Evolutionary conservation across 1,140 invertebrate genomes (phyloP), one percentile per base, ranked within the genome.

Genomic region (Papilio dardanus): DNA sequence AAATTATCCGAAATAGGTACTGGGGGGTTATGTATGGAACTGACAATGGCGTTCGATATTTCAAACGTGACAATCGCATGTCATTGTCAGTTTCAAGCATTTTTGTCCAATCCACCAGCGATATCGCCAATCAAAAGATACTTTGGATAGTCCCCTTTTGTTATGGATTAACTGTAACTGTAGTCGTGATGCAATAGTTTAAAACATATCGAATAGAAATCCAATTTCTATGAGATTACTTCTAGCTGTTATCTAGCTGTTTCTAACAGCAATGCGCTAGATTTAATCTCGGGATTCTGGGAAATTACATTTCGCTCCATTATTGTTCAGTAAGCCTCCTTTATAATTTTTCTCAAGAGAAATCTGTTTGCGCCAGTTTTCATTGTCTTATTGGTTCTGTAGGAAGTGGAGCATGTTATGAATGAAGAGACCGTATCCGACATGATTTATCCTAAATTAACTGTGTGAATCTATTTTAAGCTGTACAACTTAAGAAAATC

Each of bases 341-440:
- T 88, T 83, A 83, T 86, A 87, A 83, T 78, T 81, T 84, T 88
- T 92, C 87, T 85, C 82, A 85, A 74, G 84, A 86, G 86, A 87
- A 89, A 89, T 85, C 80, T 76, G 40, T 80, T 77, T 82, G 83
- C 33, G 77, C 86, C 76, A 80, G 80, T 87, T 90, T 78, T 77
- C 77, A 82, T 81, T 81, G 62, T 76, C 46, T 73, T 73, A 58
- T 58, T 58, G 19, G 71, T 73, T 73, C 46, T 73, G 21, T 58
- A 58, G 71, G 71, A 73, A 73, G 71, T 73, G 71, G 71, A 54
- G 50, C 71, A 58, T 35, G 46, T 73, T 35, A 37, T 77, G 71
- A 67, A 77, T 68, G 21, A 66, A 76, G 68, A 42, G 31, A 31
- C 42, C 21, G 69, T 40, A 73, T 65, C 35, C 24, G 42, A 4